A percentile compares a stretch with the other conserved stretches of the same genome.
Evolutionary conservation across 2,113 vertebrate genomes (phyloP).

Genomic region (Leptobrachium ailaonicum): DNA sequence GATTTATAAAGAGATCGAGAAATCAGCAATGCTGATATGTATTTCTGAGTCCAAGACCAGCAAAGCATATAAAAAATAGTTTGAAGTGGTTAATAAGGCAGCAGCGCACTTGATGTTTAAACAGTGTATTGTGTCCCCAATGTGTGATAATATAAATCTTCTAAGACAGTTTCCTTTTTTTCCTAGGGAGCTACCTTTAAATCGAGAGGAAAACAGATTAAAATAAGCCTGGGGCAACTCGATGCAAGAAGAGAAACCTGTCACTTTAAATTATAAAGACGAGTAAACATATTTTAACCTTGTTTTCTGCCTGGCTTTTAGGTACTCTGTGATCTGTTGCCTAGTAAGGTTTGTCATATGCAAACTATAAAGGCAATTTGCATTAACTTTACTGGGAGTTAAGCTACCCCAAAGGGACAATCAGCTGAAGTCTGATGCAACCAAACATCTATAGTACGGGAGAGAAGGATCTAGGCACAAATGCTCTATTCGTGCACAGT

Average conservation of each 20-base stretch:
- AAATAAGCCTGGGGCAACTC: conserved; percentile 49
- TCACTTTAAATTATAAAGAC: conserved; percentile 42
- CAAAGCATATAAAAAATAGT: not conserved
- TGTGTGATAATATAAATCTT: conserved; percentile 42
- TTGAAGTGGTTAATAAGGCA: conserved; percentile 4
- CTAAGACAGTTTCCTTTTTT: conserved; percentile 33
- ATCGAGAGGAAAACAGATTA: conserved; percentile 63
- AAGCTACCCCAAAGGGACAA: not conserved
- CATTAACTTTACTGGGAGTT: conserved; percentile 4
- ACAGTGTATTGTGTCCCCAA: conserved; percentile 16
- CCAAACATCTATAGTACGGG: too few relatives aligned
- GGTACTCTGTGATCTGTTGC: not conserved
- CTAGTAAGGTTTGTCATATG: conserved; percentile 1
- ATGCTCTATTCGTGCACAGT: too few relatives aligned
- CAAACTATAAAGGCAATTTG: not conserved
- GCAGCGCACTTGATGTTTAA: conserved; percentile 14
- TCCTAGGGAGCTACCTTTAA: conserved; percentile 44
- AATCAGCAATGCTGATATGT: too few relatives aligned
- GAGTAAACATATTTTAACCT: conserved; percentile 33
- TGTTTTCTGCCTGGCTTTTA: conserved; percentile 16
- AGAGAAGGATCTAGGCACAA: not conserved
- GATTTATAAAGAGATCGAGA: too few relatives aligned
- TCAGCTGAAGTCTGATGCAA: too few relatives aligned
- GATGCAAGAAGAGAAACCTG: conserved; percentile 34
- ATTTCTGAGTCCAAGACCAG: too few relatives aligned